Evolutionary conservation across 2,113 vertebrate genomes (phyloP).

Genomic region (Phyllostomus discolor): DNA sequence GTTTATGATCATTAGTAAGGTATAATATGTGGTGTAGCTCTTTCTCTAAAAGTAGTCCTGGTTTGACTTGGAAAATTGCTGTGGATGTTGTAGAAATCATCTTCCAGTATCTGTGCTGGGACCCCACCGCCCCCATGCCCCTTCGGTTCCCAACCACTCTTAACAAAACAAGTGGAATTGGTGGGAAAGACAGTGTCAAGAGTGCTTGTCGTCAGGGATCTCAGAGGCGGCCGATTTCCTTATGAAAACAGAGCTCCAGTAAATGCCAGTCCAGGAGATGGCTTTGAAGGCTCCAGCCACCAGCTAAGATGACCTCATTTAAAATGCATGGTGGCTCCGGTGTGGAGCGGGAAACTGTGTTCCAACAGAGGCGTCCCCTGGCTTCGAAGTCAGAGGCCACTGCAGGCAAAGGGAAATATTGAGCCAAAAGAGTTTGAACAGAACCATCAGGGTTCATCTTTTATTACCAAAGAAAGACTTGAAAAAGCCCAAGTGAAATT

Average conservation of each 20-base stretch:
- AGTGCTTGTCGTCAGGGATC: constrained; percentile 42
- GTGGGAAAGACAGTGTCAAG: neutral
- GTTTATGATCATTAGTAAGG: neutral
- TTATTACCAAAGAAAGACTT: constrained; percentile 77
- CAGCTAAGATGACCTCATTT: constrained; percentile 84
- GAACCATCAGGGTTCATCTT: constrained; percentile 71
- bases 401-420: constrained; percentile 72
- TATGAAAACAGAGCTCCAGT: constrained; percentile 67
- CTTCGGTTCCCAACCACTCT: neutral
- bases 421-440: constrained; percentile 67
- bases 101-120: neutral
- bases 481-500: constrained; percentile 76
- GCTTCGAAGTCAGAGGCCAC: constrained; percentile 69
- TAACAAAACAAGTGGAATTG: constrained; percentile 43
- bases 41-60: neutral
- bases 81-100: neutral
- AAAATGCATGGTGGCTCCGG: constrained; percentile 80
- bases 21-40: rapidly evolving
- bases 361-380: constrained; percentile 74
- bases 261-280: constrained; percentile 80
- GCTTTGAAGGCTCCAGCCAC: constrained; percentile 83
- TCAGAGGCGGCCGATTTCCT: constrained; percentile 61
- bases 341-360: constrained; percentile 68
- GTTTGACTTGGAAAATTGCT: neutral
- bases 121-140: rapidly evolving